These are phyloP conservation scores for Thamnophis elegans DNA, from an alignment of 2,797 vertebrate genomes.

Conservation along the genomic window DNA sequence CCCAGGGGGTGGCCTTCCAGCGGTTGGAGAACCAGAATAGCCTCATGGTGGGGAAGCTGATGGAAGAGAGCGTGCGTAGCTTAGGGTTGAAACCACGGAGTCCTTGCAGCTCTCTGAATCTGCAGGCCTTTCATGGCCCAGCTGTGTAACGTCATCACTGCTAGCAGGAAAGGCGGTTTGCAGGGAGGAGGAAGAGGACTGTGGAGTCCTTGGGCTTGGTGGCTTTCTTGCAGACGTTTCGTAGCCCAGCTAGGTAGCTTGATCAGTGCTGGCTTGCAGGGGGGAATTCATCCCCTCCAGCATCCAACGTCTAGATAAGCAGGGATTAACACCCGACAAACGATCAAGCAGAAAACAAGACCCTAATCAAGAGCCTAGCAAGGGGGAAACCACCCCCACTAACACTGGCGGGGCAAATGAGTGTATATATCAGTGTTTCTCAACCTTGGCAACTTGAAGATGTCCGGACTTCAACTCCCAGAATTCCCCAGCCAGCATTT, in stretches of 20 bases:
- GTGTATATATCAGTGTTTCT: no score
- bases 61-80: not conserved
- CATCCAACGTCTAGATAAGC: not conserved
- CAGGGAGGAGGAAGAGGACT: not conserved
- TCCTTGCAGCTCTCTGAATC: not conserved
- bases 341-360: not conserved
- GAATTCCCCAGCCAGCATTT: no score
- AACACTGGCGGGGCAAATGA: not conserved
- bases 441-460: no score
- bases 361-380: not conserved
- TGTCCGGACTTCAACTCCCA: no score
- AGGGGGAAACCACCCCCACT: not conserved
- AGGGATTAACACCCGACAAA: not conserved
- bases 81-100: not conserved
- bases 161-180: not conserved
- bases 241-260: not conserved
- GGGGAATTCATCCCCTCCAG: not conserved
- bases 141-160: not conserved
- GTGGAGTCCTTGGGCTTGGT: not conserved
- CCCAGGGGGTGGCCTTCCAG: not conserved
- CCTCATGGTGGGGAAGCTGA: not conserved
- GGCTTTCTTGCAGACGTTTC: not conserved
- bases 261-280: not conserved
- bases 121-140: not conserved
- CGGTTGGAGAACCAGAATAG: not conserved